Percentiles rank a stretch among this genome's conserved stretches.
phyloP scores from a whole-genome alignment of 2,797 vertebrate genomes.

The Spinus olivaceus region DNA sequence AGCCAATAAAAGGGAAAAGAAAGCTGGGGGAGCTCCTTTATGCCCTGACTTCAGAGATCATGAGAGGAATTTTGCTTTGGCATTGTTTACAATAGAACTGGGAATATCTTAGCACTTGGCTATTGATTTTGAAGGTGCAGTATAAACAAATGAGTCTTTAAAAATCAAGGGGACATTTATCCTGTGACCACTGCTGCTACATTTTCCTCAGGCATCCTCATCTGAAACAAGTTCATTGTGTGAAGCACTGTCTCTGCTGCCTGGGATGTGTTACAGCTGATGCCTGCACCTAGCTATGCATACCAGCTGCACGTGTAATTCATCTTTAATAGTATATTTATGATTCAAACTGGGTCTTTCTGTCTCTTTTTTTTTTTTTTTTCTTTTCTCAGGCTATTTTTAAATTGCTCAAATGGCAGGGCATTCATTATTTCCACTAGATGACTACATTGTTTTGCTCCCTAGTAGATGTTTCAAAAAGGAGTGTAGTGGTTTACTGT shows the following conservation, averaged over 20 bases:
- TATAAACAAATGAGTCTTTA: neutral
- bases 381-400: neutral
- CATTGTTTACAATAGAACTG: neutral
- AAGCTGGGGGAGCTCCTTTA: neutral
- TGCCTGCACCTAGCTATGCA: neutral
- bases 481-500: neutral
- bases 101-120: neutral
- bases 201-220: neutral
- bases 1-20: neutral
- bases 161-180: neutral
- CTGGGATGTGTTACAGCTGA: neutral
- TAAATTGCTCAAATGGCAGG: neutral
- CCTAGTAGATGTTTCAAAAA: neutral
- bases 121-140: neutral
- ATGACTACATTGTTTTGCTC: neutral
- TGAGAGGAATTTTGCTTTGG: neutral
- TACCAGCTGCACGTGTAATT: neutral
- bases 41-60: neutral
- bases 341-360: neutral
- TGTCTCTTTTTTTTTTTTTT: neutral
- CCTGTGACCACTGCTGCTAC: neutral
- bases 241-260: accelerated
- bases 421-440: neutral
- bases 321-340: neutral
- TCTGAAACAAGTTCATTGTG: neutral